These are phyloP conservation scores for Brachypodius melanocephalos DNA, from an alignment of 2,113 vertebrate genomes.

Conservation along the genomic window DNA sequence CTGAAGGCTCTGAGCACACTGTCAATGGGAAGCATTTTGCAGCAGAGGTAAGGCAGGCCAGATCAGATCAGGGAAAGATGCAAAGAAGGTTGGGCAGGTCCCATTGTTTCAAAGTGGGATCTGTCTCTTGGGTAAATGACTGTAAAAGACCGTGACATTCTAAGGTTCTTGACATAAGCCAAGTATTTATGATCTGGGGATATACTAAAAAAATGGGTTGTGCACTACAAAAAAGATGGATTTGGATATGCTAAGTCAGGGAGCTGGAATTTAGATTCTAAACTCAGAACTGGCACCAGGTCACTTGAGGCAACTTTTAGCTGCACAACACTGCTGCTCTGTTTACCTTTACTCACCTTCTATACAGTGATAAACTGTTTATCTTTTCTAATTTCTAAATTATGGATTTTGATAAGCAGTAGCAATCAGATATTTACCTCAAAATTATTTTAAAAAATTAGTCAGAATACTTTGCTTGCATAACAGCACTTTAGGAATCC, in stretches of 20 bases:
- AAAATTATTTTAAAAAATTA: neutral
- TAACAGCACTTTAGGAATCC: neutral
- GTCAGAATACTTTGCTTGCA: neutral
- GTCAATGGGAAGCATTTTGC: constrained; percentile 83
- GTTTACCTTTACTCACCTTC: neutral
- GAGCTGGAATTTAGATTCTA: neutral
- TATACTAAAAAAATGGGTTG: neutral
- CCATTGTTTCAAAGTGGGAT: neutral
- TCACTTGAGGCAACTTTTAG: neutral
- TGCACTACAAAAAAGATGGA: neutral
- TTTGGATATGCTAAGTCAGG: neutral
- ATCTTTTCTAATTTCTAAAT: neutral
- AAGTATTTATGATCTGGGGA: neutral
- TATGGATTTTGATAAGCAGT: neutral
- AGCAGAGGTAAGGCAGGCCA: constrained; percentile 84
- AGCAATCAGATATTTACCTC: neutral
- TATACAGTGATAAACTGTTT: neutral
- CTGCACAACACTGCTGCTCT: neutral
- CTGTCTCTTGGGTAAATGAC: neutral
- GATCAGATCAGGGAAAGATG: neutral
- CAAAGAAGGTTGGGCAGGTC: neutral
- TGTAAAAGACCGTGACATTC: neutral
- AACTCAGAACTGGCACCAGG: neutral
- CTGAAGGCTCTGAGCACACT: constrained; percentile 86
- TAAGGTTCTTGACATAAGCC: neutral